phyloP scores from a whole-genome alignment of 2,888 invertebrate species.

The Endotricha flammealis region DNA sequence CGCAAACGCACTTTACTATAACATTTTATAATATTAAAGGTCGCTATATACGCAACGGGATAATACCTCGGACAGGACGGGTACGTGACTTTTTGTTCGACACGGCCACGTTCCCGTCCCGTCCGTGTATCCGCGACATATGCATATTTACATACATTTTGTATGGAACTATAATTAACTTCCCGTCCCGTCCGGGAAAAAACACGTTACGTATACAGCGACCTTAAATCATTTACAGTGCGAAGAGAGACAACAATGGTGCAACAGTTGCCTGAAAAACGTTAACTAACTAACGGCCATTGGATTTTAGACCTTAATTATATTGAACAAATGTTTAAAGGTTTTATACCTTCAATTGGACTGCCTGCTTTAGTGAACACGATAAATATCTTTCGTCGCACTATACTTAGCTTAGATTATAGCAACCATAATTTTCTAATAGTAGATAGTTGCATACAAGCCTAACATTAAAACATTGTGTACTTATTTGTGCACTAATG shows the following conservation, averaged over 20 bases:
- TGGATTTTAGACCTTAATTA: neutral
- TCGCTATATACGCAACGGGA: no score
- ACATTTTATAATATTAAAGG: no score
- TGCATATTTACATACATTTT: no score
- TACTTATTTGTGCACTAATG: constrained; percentile 66
- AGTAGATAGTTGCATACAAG: constrained; percentile 20
- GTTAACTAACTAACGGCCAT: constrained; percentile 1
- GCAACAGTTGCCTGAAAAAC: neutral
- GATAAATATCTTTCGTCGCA: constrained; percentile 10
- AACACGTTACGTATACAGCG: no score
- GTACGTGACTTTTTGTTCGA: no score
- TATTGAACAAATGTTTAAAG: constrained; percentile 1
- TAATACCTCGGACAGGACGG: no score
- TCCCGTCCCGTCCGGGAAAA: no score
- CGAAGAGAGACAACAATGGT: constrained; percentile 7
- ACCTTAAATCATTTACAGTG: constrained; percentile 14
- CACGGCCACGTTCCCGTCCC: no score
- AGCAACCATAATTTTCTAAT: constrained; percentile 14
- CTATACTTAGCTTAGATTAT: constrained; percentile 12
- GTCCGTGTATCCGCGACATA: no score
- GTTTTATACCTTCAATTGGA: neutral
- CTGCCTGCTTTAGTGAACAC: neutral
- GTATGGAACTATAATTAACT: no score
- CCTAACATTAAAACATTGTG: constrained; percentile 25
- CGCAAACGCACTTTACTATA: no score